Percentiles rank a stretch among this genome's conserved stretches.
Evolutionary conservation across 2,113 vertebrate genomes (phyloP).

Genomic region (Engraulis encrasicolus): DNA sequence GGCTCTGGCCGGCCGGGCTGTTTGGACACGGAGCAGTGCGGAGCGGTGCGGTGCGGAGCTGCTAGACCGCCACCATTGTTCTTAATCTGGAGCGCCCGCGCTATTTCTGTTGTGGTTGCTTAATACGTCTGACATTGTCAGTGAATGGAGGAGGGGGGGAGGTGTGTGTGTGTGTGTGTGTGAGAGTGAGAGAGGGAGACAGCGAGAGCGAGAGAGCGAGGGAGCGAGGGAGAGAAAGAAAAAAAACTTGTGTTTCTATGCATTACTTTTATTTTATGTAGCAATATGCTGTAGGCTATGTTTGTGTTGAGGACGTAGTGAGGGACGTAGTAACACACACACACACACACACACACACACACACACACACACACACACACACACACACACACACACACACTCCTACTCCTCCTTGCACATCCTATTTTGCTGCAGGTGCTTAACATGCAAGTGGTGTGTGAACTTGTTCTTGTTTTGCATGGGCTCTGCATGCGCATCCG

Average conservation of each 20-base stretch:
- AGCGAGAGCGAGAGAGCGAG: neutral
- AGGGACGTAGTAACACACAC: neutral
- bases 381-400: neutral
- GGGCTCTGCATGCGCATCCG: conserved; percentile 7
- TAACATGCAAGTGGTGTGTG: neutral
- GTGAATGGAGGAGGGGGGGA: conserved; percentile 71
- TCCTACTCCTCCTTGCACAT: neutral
- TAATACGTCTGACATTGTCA: conserved; percentile 79
- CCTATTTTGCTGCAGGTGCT: neutral
- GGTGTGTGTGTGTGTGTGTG: conserved; percentile 54
- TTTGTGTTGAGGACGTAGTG: conserved; percentile 8
- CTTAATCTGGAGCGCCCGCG: conserved; percentile 75
- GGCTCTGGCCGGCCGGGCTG: conserved; percentile 67
- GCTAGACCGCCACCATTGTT: conserved; percentile 74
- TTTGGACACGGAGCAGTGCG: conserved; percentile 74
- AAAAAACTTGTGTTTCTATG: neutral
- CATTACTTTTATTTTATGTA: neutral
- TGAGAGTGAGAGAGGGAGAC: conserved; percentile 30
- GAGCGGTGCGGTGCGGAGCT: conserved; percentile 56
- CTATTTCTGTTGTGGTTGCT: conserved; percentile 81
- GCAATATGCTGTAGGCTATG: neutral
- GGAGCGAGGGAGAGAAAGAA: neutral
- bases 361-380: neutral
- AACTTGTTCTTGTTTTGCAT: neutral
- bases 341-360: neutral